Evolutionary conservation across 1,140 invertebrate species (phyloP), one percentile per base, ranked within the genome.

Genomic region (Penaeus indicus): DNA sequence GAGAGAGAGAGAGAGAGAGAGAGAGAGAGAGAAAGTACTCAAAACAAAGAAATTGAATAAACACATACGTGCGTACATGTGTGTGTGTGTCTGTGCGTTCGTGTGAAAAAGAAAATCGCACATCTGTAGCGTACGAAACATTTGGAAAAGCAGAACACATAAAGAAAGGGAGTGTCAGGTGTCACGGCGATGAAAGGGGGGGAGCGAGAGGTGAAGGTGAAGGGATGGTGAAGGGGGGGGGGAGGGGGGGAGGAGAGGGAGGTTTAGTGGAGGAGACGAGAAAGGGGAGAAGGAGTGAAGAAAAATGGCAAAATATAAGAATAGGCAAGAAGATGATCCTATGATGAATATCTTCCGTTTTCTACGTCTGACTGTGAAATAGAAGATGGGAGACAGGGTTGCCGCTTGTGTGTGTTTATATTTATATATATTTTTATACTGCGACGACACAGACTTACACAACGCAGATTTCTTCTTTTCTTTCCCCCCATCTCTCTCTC

Each of bases 301-400:
- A 88, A 88, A 88, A 88, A 88, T 88, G 86, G 69, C 32, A 75
- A 83, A 84, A 88, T 83, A 83, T 75, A 87, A 87, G 86, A 87
- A 87, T 82, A 87, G 86, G 32, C 60, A 47, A 78, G 75, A 86
- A 86, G 85, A 86, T 79, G 86, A 87, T 82, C 86, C 79, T 10
- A 82, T 87, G 86, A 87, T 87, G 69, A 87, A 87, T 87, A 82
- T 82, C 86, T 87, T 87, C 86, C 86, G 86, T 72, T 72, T 84
- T 81, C 63, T 87, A 75, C 42, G 42, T 78, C 16, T 82, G 27
- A 54, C 86, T 64, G 47, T 75, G 82, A 32, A 81, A 47, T 32
- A 81, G 64, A 54, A 47, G 64, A 47, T 27, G 47, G 63, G 47
- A 21, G 85, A 25, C 27, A 63, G 77, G 61, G 62, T 64, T 38